A percentile compares a stretch with the other conserved stretches of the same genome.
Evolutionary conservation across 2,113 vertebrate species (phyloP).

Genomic region (Hemiprocne comata): DNA sequence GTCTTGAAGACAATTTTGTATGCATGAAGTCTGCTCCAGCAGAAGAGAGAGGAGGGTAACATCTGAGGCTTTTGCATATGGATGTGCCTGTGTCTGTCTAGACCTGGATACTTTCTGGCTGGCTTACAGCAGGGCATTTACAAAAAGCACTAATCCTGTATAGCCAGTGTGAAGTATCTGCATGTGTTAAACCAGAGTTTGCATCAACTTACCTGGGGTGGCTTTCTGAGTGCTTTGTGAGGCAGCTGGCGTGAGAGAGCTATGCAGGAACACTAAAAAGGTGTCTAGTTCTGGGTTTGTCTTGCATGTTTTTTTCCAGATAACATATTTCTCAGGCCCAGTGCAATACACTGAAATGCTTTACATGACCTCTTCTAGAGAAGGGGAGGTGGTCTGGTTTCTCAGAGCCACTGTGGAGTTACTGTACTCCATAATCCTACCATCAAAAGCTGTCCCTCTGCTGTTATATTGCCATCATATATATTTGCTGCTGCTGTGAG

Average conservation of each 20-base stretch:
- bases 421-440: not conserved
- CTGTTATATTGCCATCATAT: not conserved
- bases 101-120: not conserved
- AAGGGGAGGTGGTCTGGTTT: not conserved
- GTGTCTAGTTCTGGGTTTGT: not conserved
- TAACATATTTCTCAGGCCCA: not conserved
- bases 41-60: not conserved
- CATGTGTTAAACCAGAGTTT: not conserved
- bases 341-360: not conserved
- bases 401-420: not conserved
- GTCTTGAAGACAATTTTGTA: not conserved
- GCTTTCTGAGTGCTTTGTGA: not conserved
- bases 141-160: not conserved
- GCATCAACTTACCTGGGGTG: not conserved
- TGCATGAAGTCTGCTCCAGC: not conserved
- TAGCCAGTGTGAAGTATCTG: not conserved
- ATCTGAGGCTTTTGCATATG: not conserved
- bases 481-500: not conserved
- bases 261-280: not conserved
- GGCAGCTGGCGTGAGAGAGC: not conserved
- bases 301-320: not conserved
- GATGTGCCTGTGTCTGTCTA: not conserved
- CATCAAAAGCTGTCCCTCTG: not conserved
- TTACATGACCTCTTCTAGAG: not conserved
- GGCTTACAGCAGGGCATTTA: not conserved